Evolutionary conservation across 2,888 invertebrate species (phyloP).

Genomic region (Eulithis testata): DNA sequence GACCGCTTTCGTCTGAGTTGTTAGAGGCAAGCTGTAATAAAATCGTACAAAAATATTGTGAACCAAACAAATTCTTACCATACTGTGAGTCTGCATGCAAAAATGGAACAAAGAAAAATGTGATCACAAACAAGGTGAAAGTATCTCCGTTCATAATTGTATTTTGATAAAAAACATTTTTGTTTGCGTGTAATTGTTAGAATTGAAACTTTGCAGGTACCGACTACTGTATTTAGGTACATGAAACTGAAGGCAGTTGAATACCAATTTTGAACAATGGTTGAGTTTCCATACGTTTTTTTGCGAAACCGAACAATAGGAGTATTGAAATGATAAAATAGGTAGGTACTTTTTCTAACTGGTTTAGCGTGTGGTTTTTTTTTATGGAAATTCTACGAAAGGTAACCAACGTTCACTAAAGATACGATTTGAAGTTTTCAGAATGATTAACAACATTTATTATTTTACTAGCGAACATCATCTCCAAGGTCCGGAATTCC

Average conservation of each 20-base stretch:
- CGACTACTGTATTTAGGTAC: constrained; percentile 16
- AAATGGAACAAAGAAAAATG: constrained; percentile 25
- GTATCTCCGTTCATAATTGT: constrained; percentile 27
- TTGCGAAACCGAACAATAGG: constrained; percentile 53
- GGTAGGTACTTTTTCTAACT: constrained; percentile 1
- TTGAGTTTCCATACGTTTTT: constrained; percentile 43
- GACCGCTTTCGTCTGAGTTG: not conserved
- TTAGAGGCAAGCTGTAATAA: too few relatives aligned
- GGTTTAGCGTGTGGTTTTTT: constrained; percentile 10
- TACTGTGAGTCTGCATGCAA: constrained; percentile 36
- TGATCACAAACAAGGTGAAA: constrained; percentile 32
- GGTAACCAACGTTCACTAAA: not conserved
- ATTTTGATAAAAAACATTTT: constrained; percentile 21
- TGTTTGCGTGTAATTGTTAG: constrained; percentile 22
- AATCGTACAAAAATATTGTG: not conserved
- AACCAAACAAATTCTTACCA: constrained; percentile 36
- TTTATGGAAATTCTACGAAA: too few relatives aligned
- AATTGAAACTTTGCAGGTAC: constrained; percentile 5
- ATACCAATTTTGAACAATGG: constrained; percentile 49
- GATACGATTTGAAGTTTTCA: not conserved
- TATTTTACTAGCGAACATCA: constrained; percentile 37
- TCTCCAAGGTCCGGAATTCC: constrained; percentile 78
- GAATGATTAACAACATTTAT: not conserved
- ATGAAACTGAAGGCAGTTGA: constrained; percentile 27
- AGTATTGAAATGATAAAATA: constrained; percentile 62